These are phyloP conservation scores for Geophilus truncorum DNA, from an alignment of 2,888 invertebrate species.

Conservation along the genomic window DNA sequence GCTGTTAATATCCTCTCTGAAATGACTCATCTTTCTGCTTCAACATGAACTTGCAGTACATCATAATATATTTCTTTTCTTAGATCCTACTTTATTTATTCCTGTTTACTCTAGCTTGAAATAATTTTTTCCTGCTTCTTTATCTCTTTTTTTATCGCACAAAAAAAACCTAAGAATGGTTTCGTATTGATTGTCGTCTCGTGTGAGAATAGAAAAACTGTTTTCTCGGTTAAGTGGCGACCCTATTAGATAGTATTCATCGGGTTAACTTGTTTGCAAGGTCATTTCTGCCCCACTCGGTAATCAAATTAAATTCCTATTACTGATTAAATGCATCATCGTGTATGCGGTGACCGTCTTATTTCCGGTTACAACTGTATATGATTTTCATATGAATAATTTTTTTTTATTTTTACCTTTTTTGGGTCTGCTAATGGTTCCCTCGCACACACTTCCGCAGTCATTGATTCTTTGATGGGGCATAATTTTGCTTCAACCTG, in stretches of 20 bases:
- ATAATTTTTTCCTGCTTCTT: neutral
- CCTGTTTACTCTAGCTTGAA: neutral
- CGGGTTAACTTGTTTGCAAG: neutral
- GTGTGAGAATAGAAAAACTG: neutral
- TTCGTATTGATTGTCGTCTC: neutral
- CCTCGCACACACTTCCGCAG: neutral
- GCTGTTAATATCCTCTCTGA: neutral
- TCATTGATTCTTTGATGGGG: slow-evolving; percentile 19
- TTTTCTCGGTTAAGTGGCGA: neutral
- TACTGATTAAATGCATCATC: neutral
- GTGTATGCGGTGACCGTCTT: neutral
- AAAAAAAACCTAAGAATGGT: no score
- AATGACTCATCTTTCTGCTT: neutral
- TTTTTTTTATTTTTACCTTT: neutral
- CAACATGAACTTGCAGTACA: neutral
- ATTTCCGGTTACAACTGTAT: no score
- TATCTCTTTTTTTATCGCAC: neutral
- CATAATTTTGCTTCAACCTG: neutral
- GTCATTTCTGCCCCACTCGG: neutral
- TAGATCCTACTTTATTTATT: neutral
- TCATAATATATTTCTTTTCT: neutral
- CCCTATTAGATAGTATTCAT: neutral
- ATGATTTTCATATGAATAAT: no score
- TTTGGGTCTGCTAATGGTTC: neutral
- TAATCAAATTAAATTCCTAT: neutral